A percentile compares a stretch with the other conserved stretches of the same genome.
These are phyloP conservation scores for Orchesellides sinensis DNA, from an alignment of 2,888 invertebrate genomes.

Conservation along the genomic window DNA sequence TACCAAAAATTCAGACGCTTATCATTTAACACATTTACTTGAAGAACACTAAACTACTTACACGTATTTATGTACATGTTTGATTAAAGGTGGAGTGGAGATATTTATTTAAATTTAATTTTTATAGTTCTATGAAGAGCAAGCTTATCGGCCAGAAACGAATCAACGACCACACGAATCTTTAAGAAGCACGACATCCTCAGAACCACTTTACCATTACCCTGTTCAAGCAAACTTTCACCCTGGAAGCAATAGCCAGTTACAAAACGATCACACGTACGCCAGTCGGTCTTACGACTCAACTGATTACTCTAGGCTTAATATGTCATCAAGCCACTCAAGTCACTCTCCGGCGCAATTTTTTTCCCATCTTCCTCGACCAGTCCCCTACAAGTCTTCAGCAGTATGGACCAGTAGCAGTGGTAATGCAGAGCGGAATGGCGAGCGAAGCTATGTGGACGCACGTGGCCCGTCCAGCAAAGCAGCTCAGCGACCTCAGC, in stretches of 20 bases:
- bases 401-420: slow-evolving; percentile 68
- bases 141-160: slow-evolving; percentile 92
- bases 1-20: too few relatives aligned
- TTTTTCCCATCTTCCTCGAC: slow-evolving; percentile 75
- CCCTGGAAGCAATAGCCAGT: slow-evolving; percentile 48
- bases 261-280: slow-evolving; percentile 52
- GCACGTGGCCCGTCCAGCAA: slow-evolving; percentile 78
- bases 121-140: slow-evolving; percentile 89
- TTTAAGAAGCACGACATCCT: slow-evolving; percentile 24
- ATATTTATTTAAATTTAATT: too few relatives aligned
- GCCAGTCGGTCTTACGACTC: slow-evolving; percentile 67
- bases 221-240: slow-evolving; percentile 34
- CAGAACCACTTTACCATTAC: slow-evolving; percentile 56
- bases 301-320: slow-evolving; percentile 48
- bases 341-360: slow-evolving; percentile 62
- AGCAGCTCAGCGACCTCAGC: slow-evolving; percentile 71
- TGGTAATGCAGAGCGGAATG: slow-evolving; percentile 76
- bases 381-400: slow-evolving; percentile 75
- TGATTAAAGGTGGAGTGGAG: too few relatives aligned
- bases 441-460: slow-evolving; percentile 75
- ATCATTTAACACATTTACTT: too few relatives aligned
- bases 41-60: too few relatives aligned
- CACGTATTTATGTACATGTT: too few relatives aligned
- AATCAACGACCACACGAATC: slow-evolving; percentile 81
- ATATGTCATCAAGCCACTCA: slow-evolving; percentile 68